Conservation (phyloP, 2,113 vertebrate genomes). For the Trinectes maculatus region DNA sequence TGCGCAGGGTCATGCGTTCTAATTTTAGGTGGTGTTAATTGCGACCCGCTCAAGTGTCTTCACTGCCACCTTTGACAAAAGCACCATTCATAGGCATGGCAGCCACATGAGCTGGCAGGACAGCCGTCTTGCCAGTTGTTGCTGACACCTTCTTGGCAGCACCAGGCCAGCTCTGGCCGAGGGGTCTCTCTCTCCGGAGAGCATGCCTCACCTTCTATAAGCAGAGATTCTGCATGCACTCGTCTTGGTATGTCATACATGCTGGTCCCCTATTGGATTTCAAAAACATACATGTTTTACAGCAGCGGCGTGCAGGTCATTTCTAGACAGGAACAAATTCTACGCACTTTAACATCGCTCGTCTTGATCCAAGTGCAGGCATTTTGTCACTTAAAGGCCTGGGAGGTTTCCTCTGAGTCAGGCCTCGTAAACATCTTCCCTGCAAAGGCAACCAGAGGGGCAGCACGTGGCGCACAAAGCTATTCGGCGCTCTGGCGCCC, state of each 20-base stretch:
- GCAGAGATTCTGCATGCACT: conserved; percentile 9
- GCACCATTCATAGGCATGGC: conserved; percentile 62
- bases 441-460: conserved; percentile 51
- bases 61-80: conserved; percentile 73
- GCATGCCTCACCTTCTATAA: conserved; percentile 32
- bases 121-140: conserved; percentile 64
- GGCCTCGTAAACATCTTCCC: conserved; percentile 62
- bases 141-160: conserved; percentile 73
- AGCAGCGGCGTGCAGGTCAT: conserved; percentile 24
- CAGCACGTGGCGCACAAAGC: conserved; percentile 56
- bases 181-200: conserved; percentile 35
- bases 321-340: conserved; percentile 44
- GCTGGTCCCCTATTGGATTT: conserved; percentile 18
- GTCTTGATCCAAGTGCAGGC: conserved; percentile 57
- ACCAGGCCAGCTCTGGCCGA: conserved; percentile 40
- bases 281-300: conserved; percentile 13
- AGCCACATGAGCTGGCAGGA: conserved; percentile 50
- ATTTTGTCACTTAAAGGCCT: conserved; percentile 66
- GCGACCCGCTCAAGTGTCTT: conserved; percentile 71
- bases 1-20: conserved; percentile 56
- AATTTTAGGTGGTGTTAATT: conserved; percentile 80
- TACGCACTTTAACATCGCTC: conserved; percentile 48
- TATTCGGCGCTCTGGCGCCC: conserved; percentile 72
- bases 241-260: conserved; percentile 14
- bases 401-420: conserved; percentile 60